Percentiles rank a stretch among this genome's conserved stretches.
Evolutionary conservation across 2,888 invertebrate species (phyloP).

Genomic region (Tanypteryx hageni): DNA sequence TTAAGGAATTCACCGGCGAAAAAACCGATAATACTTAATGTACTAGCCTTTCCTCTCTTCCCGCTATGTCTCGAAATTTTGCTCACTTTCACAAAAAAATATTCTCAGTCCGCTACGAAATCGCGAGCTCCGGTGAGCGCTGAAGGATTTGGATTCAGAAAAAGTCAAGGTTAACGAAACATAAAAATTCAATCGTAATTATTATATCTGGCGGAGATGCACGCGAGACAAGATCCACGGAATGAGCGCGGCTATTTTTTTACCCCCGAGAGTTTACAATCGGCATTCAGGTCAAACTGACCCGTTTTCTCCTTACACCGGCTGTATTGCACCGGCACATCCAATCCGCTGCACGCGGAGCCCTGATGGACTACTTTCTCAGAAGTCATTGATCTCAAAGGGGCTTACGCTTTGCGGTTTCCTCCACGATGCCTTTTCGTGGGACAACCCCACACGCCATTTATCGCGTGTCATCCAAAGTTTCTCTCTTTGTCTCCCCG

Average conservation of each 20-base stretch:
- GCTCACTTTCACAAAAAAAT: no score
- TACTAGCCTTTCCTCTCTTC: no score
- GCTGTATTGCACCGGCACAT: conserved; percentile 17
- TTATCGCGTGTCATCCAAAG: not conserved
- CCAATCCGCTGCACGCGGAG: conserved; percentile 22
- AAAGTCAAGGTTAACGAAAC: conserved; percentile 24
- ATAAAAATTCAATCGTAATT: not conserved
- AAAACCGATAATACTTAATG: no score
- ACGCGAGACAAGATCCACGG: not conserved
- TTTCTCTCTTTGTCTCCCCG: not conserved
- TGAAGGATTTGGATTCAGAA: not conserved
- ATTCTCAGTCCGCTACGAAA: no score
- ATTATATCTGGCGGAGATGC: not conserved
- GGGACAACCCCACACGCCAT: conserved; percentile 14
- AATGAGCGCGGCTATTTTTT: conserved; percentile 14
- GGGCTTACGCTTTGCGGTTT: conserved; percentile 12
- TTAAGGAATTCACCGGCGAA: no score
- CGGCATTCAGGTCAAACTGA: conserved; percentile 19
- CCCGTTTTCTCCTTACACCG: conserved; percentile 15
- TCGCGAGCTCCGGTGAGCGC: no score
- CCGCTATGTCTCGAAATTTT: no score
- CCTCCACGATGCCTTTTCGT: not conserved
- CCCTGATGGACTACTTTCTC: not conserved
- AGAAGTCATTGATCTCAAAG: conserved; percentile 25
- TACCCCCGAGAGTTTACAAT: not conserved